Evolutionary conservation across 2,888 invertebrate species (phyloP).

Genomic region (Mystacides longicornis): DNA sequence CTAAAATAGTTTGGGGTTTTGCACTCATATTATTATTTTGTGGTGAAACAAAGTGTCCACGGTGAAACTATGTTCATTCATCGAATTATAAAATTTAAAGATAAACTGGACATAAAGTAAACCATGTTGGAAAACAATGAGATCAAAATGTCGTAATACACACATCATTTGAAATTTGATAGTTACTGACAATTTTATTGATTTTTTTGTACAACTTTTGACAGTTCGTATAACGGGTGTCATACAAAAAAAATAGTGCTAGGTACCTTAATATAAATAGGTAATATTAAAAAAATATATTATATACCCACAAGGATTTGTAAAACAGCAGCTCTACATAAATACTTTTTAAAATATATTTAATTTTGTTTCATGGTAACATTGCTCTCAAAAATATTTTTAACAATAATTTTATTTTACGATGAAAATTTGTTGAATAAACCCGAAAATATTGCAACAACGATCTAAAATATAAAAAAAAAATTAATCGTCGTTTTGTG

Average conservation of each 20-base stretch:
- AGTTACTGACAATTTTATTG: neutral
- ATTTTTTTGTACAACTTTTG: neutral
- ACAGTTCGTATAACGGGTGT: neutral
- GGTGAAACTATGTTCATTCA: neutral
- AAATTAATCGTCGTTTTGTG: too few relatives aligned
- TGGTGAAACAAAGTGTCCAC: neutral
- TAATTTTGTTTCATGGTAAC: neutral
- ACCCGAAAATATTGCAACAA: too few relatives aligned
- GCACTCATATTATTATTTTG: neutral
- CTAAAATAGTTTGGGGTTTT: neutral
- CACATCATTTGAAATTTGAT: neutral
- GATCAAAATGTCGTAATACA: neutral
- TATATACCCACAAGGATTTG: neutral
- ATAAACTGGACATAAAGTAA: neutral
- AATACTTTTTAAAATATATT: neutral
- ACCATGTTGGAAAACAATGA: neutral
- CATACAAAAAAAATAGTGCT: neutral
- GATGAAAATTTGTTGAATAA: too few relatives aligned
- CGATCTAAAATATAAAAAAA: too few relatives aligned
- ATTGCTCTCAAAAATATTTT: too few relatives aligned
- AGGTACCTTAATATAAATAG: neutral
- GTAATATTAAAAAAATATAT: neutral
- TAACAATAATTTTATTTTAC: too few relatives aligned
- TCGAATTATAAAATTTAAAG: neutral
- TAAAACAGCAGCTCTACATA: neutral